Percentiles rank a stretch among this genome's conserved stretches.
Conservation (phyloP, 2,888 invertebrate species). For the Chloroclysta siterata region DNA sequence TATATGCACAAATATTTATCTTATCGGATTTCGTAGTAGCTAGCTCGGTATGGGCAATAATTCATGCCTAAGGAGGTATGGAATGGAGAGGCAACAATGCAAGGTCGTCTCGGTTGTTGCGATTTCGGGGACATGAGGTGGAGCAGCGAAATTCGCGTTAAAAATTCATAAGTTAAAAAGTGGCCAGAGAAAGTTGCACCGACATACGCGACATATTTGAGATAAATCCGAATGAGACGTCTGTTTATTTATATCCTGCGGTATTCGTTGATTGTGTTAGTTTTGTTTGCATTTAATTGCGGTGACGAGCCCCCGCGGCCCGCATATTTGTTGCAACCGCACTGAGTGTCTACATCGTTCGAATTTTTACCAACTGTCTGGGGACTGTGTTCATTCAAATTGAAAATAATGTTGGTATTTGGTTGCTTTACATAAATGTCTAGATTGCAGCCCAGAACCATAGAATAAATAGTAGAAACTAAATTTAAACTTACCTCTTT, state of each 20-base stretch:
- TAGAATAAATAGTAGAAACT: too few relatives aligned
- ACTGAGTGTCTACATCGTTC: conserved; percentile 48
- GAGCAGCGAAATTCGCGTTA: conserved; percentile 40
- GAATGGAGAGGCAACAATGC: conserved; percentile 60
- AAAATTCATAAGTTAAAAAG: conserved; percentile 40
- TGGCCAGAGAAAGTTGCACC: conserved; percentile 54
- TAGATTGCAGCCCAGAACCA: neutral
- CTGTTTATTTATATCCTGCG: conserved; percentile 72
- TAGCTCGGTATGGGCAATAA: conserved; percentile 45
- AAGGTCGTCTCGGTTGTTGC: conserved; percentile 63
- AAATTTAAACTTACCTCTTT: too few relatives aligned
- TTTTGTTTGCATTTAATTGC: conserved; percentile 64
- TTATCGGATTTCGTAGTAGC: conserved; percentile 45
- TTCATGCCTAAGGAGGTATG: conserved; percentile 48
- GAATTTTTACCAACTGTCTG: conserved; percentile 40
- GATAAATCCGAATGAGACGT: conserved; percentile 63
- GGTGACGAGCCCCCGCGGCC: conserved; percentile 40
- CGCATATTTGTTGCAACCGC: conserved; percentile 51
- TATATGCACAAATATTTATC: conserved; percentile 9
- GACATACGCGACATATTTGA: conserved; percentile 54
- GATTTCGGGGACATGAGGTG: conserved; percentile 48
- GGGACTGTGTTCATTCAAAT: conserved; percentile 19
- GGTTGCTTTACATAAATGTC: neutral
- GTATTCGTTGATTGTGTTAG: conserved; percentile 70
- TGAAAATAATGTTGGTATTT: neutral